Percentiles rank a stretch among this genome's conserved stretches.
These are phyloP conservation scores for Enteromius unitaeniatus DNA, from an alignment of 2,797 vertebrate species.

Conservation along the genomic window DNA sequence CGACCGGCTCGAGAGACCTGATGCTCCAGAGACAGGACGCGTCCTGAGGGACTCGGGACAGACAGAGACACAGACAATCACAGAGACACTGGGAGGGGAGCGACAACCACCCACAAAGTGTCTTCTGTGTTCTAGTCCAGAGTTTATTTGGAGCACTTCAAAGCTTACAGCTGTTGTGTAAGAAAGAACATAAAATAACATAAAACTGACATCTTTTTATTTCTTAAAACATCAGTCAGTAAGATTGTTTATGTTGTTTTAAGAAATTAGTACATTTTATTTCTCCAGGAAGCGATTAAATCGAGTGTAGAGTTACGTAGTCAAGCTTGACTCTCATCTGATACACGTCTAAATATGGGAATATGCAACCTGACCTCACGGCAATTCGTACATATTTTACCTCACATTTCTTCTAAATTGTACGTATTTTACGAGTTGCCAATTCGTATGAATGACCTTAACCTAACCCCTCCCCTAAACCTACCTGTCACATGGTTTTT, in stretches of 20 bases:
- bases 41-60: conserved; percentile 10
- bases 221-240: neutral
- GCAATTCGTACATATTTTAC: no score
- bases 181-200: neutral
- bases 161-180: neutral
- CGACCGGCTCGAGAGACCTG: conserved; percentile 49
- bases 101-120: conserved; percentile 10
- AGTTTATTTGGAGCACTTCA: conserved; percentile 3
- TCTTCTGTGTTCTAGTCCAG: neutral
- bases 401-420: no score
- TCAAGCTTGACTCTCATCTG: neutral
- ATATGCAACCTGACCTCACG: neutral
- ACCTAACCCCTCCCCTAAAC: no score
- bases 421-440: no score
- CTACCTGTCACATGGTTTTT: no score
- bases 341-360: neutral
- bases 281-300: neutral
- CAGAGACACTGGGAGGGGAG: conserved; percentile 15
- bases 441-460: no score
- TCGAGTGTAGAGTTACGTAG: neutral
- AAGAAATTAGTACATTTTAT: neutral
- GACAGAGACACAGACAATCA: conserved; percentile 13
- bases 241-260: neutral
- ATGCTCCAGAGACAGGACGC: conserved; percentile 45
- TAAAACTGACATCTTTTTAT: neutral